A percentile compares a stretch with the other conserved stretches of the same genome.
Conservation (phyloP, 2,113 vertebrate genomes). For the Mohoua ochrocephala region DNA sequence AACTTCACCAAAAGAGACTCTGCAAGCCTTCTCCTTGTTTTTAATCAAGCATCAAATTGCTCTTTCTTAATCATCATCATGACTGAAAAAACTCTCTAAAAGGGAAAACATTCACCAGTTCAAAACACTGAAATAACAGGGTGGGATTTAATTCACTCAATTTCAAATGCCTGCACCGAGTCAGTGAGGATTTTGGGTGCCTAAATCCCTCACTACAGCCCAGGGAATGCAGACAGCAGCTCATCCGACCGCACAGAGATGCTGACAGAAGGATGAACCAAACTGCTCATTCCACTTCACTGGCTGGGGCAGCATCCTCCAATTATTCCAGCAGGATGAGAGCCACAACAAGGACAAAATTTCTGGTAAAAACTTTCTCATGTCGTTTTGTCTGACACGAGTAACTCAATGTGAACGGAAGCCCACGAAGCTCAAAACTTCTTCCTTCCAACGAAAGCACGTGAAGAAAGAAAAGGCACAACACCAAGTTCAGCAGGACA, state of each 20-base stretch:
- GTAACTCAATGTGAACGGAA: fast-evolving
- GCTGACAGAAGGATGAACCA: neutral
- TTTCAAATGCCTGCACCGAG: neutral
- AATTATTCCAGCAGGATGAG: neutral
- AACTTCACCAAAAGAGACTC: neutral
- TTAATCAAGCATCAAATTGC: neutral
- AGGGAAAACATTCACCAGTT: neutral
- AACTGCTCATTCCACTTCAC: neutral
- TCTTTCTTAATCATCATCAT: neutral
- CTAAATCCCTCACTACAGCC: too few relatives aligned
- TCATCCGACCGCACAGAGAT: neutral
- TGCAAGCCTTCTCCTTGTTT: neutral
- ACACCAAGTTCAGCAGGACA: neutral
- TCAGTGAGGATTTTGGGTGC: neutral
- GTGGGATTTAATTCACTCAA: neutral
- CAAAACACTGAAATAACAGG: neutral
- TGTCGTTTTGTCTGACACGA: fast-evolving
- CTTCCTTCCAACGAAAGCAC: neutral
- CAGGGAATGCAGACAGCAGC: neutral
- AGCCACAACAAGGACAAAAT: neutral
- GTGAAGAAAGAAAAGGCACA: neutral
- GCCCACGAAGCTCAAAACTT: neutral
- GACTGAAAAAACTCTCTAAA: neutral
- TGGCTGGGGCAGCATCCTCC: neutral
- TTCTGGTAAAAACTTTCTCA: fast-evolving